Evolutionary conservation across 2,888 invertebrate genomes (phyloP), one percentile per base, ranked within the genome.

Genomic region (Drosophila paramelanica): DNA sequence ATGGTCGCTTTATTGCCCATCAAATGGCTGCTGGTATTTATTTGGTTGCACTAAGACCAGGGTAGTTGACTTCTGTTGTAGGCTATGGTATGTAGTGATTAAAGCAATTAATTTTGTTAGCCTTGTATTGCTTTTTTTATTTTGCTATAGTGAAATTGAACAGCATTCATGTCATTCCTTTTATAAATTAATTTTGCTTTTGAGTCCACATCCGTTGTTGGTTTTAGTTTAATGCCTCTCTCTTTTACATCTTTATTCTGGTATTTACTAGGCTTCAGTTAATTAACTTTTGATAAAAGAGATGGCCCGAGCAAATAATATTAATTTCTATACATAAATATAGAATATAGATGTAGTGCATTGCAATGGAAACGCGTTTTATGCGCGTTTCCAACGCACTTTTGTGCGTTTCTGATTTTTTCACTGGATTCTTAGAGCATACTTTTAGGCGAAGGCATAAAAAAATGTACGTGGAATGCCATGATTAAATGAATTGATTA

Each of bases 81-180:
- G 14, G 27, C 10, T 50, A 8, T 13, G 38, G 8, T 27, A 33
- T 25, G 43, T 65, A 58, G 67, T 67, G 78, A 58, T 81, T 59
- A 67, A 60, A 49, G 51, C 71, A 59, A 60, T 68, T 72, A 58
- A 66, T 67, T 75, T 64, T 43, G 36, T 45, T 47, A 27, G 33
- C 53, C 31, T 17, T 39, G 27, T 45, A 33, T 31, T 31, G 39
- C 17, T 31, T 33, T 53, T 39, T 43, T 47, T 3, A 13, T 13
- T 53, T 10, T 31, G 2, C 31, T 27, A 3, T 8, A 5, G 5
- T 17, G 2, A 2, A 20, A 14, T 31, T 50, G 5, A 41, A 46
- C 11, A 38, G 6, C 10, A 27, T 46, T 64, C 13, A 11, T 5
- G 52, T 10, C 11, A 41, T 14, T 46, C 20, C 33, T 52, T 51